Conservation (phyloP, 2,888 invertebrate genomes). For the Volucella inanis region DNA sequence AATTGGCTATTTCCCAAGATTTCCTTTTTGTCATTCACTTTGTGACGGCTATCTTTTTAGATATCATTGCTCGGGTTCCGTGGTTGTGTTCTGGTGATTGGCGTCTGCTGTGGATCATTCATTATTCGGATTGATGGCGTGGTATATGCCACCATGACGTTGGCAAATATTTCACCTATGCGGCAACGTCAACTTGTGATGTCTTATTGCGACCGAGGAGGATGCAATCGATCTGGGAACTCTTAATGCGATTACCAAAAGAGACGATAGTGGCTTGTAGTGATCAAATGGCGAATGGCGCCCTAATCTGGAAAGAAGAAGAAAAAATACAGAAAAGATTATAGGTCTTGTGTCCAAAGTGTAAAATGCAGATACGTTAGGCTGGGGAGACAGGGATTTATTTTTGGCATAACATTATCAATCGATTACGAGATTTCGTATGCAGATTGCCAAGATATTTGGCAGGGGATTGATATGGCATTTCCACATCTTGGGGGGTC, state of each 20-base stretch:
- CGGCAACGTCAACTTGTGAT: constrained; percentile 54
- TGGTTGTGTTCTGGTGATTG: constrained; percentile 14
- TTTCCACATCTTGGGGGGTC: constrained; percentile 50
- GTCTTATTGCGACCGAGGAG: constrained; percentile 37
- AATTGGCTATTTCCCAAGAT: constrained; percentile 73
- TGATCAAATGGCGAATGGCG: constrained; percentile 50
- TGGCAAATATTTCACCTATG: constrained; percentile 63
- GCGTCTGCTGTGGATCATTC: constrained; percentile 58
- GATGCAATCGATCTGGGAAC: constrained; percentile 13
- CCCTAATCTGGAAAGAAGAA: constrained; percentile 52
- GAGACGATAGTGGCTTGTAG: constrained; percentile 7
- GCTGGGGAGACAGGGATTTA: constrained; percentile 26
- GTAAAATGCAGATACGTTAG: constrained; percentile 16
- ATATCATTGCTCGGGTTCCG: constrained; percentile 62
- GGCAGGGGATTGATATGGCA: constrained; percentile 16
- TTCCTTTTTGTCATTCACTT: constrained; percentile 30
- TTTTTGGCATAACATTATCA: constrained; percentile 56
- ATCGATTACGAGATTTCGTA: constrained; percentile 45
- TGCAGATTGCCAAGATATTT: constrained; percentile 38
- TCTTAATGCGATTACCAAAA: constrained; percentile 46
- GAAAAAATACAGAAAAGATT: constrained; percentile 33
- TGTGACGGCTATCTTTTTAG: constrained; percentile 59
- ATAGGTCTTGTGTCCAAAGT: constrained; percentile 49
- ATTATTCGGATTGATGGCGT: constrained; percentile 60
- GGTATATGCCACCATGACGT: constrained; percentile 60